Conservation (phyloP, 2,888 invertebrate species). For the Eledone cirrhosa region DNA sequence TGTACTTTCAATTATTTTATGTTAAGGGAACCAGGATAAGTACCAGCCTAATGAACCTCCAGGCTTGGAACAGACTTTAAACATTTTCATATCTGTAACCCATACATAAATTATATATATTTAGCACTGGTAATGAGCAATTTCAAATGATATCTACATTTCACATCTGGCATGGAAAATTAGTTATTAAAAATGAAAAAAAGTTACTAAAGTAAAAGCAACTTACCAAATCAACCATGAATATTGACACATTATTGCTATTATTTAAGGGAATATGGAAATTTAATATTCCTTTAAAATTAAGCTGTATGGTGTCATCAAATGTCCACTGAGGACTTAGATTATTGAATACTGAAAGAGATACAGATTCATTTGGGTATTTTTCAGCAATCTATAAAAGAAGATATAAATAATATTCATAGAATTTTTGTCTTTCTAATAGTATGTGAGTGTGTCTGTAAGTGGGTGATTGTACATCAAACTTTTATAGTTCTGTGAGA, state of each 20-base stretch:
- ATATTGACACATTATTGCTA: background rate
- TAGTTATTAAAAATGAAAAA: background rate
- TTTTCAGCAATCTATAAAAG: slow-evolving; percentile 2
- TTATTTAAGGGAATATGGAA: slow-evolving; percentile 1
- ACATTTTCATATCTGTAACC: no score
- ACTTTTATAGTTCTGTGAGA: no score
- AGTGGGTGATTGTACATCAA: no score
- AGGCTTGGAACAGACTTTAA: no score
- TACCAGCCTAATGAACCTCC: no score
- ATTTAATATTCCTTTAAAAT: background rate
- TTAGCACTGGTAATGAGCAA: no score
- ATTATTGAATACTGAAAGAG: background rate
- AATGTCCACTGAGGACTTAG: background rate
- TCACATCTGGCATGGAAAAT: background rate
- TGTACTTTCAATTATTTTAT: no score
- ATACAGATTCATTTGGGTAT: background rate
- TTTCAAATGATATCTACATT: no score
- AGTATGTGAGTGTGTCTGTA: no score
- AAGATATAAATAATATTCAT: background rate
- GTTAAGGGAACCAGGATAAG: no score
- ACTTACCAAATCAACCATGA: slow-evolving; percentile 18
- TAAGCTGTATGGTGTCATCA: slow-evolving; percentile 12
- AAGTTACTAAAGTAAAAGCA: background rate
- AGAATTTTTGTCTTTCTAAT: no score
- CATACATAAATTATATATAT: no score